These are phyloP conservation scores for Brachionus angularis DNA, from an alignment of 1,140 invertebrate species.

Conservation along the genomic window DNA sequence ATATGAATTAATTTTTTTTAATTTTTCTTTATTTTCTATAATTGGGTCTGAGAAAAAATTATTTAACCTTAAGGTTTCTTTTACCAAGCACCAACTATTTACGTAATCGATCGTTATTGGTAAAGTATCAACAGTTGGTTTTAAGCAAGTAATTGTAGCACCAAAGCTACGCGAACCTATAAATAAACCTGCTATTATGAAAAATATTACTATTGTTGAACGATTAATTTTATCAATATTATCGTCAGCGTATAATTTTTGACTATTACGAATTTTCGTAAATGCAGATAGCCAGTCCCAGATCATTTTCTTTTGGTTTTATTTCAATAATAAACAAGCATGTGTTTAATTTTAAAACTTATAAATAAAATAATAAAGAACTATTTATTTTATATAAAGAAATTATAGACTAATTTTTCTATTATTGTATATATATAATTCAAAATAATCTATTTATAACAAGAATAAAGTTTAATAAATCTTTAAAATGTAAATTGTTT, in stretches of 20 bases:
- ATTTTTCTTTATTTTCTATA: not conserved
- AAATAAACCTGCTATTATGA: conserved; percentile 13
- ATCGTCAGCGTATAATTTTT: conserved; percentile 35
- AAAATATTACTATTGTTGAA: not conserved
- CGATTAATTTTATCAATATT: conserved; percentile 35
- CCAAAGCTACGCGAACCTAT: conserved; percentile 34
- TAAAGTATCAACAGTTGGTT: not conserved
- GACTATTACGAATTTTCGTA: conserved; percentile 3
- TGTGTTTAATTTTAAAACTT: conserved; percentile 10
- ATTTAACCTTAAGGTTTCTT: not conserved
- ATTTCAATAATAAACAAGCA: not conserved
- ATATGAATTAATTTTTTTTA: conserved; percentile 56
- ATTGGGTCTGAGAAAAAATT: conserved; percentile 3
- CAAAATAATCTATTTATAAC: no score
- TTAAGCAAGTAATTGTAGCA: conserved; percentile 3
- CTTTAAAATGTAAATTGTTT: no score
- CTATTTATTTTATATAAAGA: no score
- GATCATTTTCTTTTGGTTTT: not conserved
- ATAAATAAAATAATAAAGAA: no score
- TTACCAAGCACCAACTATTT: conserved; percentile 7
- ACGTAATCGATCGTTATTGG: not conserved
- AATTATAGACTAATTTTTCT: no score
- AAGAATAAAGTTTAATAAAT: no score
- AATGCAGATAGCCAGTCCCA: conserved; percentile 27
- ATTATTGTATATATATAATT: no score